Evolutionary conservation across 1,140 invertebrate genomes (phyloP).

Genomic region (Ceratosolen solmsi): DNA sequence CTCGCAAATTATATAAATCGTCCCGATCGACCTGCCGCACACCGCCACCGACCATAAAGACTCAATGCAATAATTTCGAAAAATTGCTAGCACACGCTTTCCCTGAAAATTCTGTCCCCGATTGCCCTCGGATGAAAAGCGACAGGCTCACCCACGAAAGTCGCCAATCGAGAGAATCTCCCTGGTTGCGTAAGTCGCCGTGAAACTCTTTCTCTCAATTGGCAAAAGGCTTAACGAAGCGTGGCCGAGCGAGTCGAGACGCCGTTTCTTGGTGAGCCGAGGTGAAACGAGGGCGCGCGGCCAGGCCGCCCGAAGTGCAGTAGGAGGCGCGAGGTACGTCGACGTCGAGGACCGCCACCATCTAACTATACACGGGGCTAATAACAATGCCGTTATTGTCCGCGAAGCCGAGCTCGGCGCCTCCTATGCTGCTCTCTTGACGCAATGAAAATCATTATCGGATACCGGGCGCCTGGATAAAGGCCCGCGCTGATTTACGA

Average conservation of each 20-base stretch:
- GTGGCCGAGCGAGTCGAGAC: not conserved
- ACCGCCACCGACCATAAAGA: not conserved
- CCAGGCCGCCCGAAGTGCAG: too few species aligned
- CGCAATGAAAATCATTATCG: conserved; percentile 50
- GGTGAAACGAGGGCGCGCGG: not conserved
- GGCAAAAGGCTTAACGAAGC: not conserved
- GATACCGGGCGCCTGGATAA: conserved; percentile 31
- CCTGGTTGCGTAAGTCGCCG: not conserved
- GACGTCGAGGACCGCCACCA: too few species aligned
- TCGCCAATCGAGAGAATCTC: not conserved
- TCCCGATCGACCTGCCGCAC: not conserved
- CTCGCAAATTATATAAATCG: not conserved
- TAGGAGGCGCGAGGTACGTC: conserved; percentile 8
- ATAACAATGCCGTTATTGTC: conserved; percentile 48
- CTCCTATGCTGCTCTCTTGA: conserved; percentile 23
- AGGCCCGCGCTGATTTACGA: conserved; percentile 42
- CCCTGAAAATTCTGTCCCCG: not conserved
- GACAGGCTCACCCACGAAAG: not conserved
- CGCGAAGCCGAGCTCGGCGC: not conserved
- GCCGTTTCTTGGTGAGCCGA: not conserved
- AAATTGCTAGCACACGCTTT: not conserved
- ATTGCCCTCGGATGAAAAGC: not conserved
- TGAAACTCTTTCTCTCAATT: not conserved
- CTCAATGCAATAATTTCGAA: not conserved
- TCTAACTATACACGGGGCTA: too few species aligned